Conservation (phyloP, 2,888 invertebrate genomes). For the Calameuta filiformis region DNA sequence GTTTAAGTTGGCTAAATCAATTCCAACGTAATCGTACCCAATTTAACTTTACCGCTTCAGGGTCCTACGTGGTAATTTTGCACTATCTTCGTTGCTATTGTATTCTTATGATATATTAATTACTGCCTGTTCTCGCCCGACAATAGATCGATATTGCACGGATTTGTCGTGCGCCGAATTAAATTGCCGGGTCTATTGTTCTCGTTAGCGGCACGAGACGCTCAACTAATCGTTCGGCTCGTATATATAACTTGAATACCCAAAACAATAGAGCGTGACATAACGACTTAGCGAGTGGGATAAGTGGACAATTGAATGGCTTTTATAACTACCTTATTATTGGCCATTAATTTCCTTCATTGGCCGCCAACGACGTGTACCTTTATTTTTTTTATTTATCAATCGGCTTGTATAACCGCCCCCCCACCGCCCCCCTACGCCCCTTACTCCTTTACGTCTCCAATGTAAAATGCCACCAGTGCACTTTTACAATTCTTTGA, state of each 20-base stretch:
- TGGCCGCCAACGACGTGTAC: background rate
- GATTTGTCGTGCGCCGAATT: conserved; percentile 16
- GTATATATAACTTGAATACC: background rate
- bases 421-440: too few species aligned
- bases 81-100: background rate
- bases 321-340: background rate
- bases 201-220: conserved; percentile 11
- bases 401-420: background rate
- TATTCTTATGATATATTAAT: conserved; percentile 6
- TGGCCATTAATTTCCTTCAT: background rate
- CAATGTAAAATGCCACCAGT: background rate
- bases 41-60: background rate
- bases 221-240: background rate
- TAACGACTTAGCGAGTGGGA: background rate
- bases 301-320: background rate
- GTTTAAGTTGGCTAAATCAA: background rate
- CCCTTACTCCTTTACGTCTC: background rate
- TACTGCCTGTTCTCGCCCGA: conserved; percentile 14
- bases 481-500: background rate
- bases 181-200: conserved; percentile 19
- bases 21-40: background rate
- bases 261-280: background rate
- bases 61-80: background rate
- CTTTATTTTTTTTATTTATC: background rate
- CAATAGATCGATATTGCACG: conserved; percentile 15